Conservation (phyloP, 2,888 invertebrate species). For the Dendrolimus houi region DNA sequence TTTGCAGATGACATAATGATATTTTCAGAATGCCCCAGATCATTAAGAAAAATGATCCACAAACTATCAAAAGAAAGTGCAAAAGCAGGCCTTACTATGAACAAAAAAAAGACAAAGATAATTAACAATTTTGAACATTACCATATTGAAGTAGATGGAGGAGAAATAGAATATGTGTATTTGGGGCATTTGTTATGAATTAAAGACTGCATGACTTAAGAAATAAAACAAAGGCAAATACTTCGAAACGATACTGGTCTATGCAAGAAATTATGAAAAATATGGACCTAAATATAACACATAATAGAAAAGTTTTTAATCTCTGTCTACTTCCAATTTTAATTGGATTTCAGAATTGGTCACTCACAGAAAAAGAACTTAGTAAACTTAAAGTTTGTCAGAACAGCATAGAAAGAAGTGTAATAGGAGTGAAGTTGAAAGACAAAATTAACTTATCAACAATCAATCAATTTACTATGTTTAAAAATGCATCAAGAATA, state of each 20-base stretch:
- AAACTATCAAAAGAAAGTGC: slow-evolving; percentile 8
- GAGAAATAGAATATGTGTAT: not conserved
- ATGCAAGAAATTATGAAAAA: not conserved
- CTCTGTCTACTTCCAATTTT: not conserved
- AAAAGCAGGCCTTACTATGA: slow-evolving; percentile 8
- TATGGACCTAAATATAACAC: not conserved
- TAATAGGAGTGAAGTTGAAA: not conserved
- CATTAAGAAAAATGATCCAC: slow-evolving; percentile 10
- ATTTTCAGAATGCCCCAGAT: slow-evolving; percentile 9
- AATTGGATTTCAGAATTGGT: not conserved
- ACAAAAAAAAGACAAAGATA: slow-evolving; percentile 5
- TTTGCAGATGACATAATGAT: slow-evolving; percentile 12
- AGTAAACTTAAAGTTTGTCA: not conserved
- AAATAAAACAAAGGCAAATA: not conserved
- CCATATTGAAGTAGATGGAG: not conserved
- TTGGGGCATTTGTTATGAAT: not conserved
- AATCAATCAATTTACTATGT: not conserved
- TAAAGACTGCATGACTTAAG: not conserved
- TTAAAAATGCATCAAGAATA: not conserved
- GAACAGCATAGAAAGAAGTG: not conserved
- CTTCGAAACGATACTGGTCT: not conserved
- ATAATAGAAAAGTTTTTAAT: not conserved
- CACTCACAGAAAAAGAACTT: not conserved
- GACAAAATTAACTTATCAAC: not conserved
- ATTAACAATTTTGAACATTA: not conserved